These are phyloP conservation scores for Lophotis ruficrista DNA, from an alignment of 2,113 vertebrate genomes.

Conservation along the genomic window DNA sequence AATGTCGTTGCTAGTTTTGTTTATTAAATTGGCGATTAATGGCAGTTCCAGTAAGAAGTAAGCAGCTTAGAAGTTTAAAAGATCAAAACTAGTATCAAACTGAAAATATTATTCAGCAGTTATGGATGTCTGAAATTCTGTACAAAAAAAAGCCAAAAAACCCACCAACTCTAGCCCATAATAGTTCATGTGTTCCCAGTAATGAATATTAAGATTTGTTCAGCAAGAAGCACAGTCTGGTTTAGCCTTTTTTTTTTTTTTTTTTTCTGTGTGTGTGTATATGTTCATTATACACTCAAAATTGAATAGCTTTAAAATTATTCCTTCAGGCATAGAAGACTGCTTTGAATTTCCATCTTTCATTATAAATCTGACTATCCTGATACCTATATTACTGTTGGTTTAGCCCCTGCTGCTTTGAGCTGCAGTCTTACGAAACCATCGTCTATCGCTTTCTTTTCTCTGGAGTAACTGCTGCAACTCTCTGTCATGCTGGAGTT, in stretches of 20 bases:
- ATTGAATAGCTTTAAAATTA: background rate
- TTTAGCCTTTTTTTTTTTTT: background rate
- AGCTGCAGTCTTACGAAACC: background rate
- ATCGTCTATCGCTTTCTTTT: background rate
- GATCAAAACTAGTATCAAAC: background rate
- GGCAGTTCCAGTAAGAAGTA: conserved; percentile 12
- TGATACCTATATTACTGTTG: background rate
- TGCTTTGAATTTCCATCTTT: background rate
- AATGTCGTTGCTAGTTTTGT: background rate
- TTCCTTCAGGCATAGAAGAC: background rate
- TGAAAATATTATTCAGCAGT: conserved; percentile 17
- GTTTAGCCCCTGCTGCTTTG: background rate
- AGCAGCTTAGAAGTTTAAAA: background rate
- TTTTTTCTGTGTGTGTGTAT: background rate
- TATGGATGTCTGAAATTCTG: background rate
- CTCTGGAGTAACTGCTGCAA: background rate
- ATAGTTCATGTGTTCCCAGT: background rate
- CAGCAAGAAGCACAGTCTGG: background rate
- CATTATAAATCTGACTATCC: background rate
- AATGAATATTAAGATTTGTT: background rate
- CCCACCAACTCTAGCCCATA: background rate
- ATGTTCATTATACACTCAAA: background rate
- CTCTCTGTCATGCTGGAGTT: background rate
- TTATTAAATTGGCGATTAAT: background rate
- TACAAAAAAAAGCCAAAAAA: background rate